Conservation (phyloP, 1,140 invertebrate species). For the Hetaerina americana region DNA sequence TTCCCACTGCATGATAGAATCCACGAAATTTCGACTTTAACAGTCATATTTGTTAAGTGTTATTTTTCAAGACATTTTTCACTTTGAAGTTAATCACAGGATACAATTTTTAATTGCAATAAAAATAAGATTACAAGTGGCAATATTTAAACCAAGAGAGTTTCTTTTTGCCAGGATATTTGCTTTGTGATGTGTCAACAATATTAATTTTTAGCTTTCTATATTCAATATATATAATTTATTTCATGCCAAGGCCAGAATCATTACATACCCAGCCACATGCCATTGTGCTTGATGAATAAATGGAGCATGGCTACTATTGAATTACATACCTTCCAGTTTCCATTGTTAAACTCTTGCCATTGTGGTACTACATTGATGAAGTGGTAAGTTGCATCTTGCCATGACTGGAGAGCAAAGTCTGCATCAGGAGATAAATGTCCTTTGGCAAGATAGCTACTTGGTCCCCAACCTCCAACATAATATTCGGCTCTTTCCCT, state of each 20-base stretch:
- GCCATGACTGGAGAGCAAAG: neutral
- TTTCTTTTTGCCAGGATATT: too few relatives aligned
- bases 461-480: neutral
- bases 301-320: neutral
- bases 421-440: neutral
- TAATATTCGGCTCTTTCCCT: neutral
- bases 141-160: too few relatives aligned
- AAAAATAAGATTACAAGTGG: too few relatives aligned
- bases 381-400: conserved; percentile 18
- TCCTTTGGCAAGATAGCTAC: neutral
- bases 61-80: too few relatives aligned
- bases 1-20: too few relatives aligned
- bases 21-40: too few relatives aligned
- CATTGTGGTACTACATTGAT: conserved; percentile 19
- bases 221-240: conserved; percentile 12
- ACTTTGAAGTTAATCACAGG: too few relatives aligned
- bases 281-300: neutral
- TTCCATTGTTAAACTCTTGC: conserved; percentile 20
- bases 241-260: conserved; percentile 7
- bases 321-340: conserved; percentile 13
- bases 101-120: too few relatives aligned
- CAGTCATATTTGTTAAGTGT: too few relatives aligned
- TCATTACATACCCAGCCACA: conserved; percentile 6
- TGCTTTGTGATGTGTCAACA: too few relatives aligned
- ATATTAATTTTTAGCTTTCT: too few relatives aligned